Conservation (phyloP, 2,113 vertebrate species). For the Vidua chalybeata region DNA sequence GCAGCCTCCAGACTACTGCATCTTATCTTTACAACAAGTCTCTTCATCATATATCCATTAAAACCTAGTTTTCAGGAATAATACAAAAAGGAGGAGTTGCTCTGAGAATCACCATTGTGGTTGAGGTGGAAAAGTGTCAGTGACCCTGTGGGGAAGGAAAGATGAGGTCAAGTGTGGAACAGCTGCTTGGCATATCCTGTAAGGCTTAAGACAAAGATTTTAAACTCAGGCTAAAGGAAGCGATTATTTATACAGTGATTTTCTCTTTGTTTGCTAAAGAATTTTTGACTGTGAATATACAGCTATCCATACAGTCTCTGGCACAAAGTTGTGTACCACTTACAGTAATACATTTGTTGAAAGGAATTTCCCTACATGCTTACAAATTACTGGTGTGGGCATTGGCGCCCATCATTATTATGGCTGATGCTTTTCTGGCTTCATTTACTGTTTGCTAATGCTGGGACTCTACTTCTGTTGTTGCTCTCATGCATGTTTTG, state of each 20-base stretch:
- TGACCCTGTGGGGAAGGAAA: background rate
- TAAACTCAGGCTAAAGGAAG: background rate
- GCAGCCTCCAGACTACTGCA: background rate
- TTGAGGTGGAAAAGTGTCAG: background rate
- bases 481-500: background rate
- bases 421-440: constrained; percentile 33
- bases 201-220: background rate
- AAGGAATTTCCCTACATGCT: constrained; percentile 3
- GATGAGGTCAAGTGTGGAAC: background rate
- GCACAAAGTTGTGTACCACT: background rate
- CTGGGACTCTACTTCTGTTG: constrained; percentile 9
- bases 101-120: background rate
- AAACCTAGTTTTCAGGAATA: background rate
- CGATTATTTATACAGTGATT: background rate
- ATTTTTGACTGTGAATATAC: background rate
- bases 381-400: background rate
- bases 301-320: background rate
- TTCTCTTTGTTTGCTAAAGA: background rate
- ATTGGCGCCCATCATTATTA: background rate
- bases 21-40: background rate
- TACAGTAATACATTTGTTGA: background rate
- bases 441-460: constrained; percentile 10
- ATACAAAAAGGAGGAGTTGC: background rate
- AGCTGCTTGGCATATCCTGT: background rate
- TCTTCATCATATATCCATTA: background rate